Evolutionary conservation across 2,888 invertebrate species (phyloP).

Genomic region (Carabus problematicus): DNA sequence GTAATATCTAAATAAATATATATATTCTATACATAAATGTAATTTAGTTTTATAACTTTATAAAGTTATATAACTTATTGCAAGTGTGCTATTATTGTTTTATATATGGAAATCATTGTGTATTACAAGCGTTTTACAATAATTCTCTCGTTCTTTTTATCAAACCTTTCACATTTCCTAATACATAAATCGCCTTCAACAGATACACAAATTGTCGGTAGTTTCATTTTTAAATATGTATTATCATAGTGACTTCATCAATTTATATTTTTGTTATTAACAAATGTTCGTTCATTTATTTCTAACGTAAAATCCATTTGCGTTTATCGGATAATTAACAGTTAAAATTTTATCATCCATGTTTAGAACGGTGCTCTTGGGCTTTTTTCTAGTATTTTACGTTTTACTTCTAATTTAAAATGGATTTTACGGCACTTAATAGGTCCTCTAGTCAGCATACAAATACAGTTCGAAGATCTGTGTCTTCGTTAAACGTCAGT

Average conservation of each 20-base stretch:
- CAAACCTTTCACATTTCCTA: not conserved
- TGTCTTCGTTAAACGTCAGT: slow-evolving; percentile 22
- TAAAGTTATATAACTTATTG: slow-evolving; percentile 30
- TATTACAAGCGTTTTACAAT: slow-evolving; percentile 42
- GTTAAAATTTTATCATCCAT: slow-evolving; percentile 3
- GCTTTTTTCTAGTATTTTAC: not conserved
- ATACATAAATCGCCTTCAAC: not conserved
- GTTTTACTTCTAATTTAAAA: slow-evolving; percentile 10
- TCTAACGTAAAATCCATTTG: not conserved
- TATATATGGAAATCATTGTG: slow-evolving; percentile 38
- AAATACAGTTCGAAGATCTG: slow-evolving; percentile 22
- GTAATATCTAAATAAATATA: slow-evolving; percentile 29
- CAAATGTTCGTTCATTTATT: slow-evolving; percentile 3
- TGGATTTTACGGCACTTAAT: slow-evolving; percentile 14
- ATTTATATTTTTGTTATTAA: not conserved
- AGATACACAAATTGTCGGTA: not conserved
- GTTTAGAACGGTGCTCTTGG: not conserved
- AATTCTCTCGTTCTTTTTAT: slow-evolving; percentile 9
- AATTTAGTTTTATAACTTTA: slow-evolving; percentile 39
- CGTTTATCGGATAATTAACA: not conserved
- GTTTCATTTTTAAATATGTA: too few relatives aligned
- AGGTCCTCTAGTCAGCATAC: slow-evolving; percentile 13
- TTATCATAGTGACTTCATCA: not conserved
- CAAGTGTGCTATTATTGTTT: slow-evolving; percentile 43
- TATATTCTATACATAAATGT: slow-evolving; percentile 39